These are phyloP conservation scores for Megaceryle torquata DNA, from an alignment of 2,113 vertebrate genomes.

Conservation along the genomic window DNA sequence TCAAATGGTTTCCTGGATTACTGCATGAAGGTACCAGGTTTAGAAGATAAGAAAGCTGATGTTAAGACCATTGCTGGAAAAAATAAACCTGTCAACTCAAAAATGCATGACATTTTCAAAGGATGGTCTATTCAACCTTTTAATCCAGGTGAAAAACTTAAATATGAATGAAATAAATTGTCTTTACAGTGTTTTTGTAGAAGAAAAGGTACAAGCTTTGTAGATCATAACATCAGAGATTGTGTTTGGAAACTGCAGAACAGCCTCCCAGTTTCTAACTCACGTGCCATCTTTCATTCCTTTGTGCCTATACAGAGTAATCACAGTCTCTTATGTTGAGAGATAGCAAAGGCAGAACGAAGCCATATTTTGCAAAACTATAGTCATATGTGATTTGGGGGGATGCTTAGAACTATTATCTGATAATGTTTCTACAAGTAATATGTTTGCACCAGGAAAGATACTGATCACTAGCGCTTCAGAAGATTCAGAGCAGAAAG, in stretches of 20 bases:
- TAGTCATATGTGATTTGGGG: neutral
- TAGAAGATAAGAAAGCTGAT: constrained; percentile 93
- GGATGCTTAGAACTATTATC: neutral
- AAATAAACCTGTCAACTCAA: constrained; percentile 88
- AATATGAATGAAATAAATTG: constrained; percentile 45
- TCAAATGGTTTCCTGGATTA: constrained; percentile 95
- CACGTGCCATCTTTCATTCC: neutral
- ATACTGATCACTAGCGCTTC: neutral
- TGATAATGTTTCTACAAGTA: constrained; percentile 26
- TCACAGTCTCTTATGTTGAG: neutral
- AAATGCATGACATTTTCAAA: constrained; percentile 89
- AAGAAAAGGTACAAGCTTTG: constrained; percentile 24
- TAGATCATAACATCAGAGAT: constrained; percentile 47
- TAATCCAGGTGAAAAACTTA: constrained; percentile 85
- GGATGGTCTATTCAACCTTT: constrained; percentile 94
- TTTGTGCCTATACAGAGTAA: neutral
- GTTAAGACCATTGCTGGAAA: constrained; percentile 91
- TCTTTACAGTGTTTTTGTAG: neutral
- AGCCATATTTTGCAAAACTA: neutral
- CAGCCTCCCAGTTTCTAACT: constrained; percentile 1
- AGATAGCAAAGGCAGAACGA: constrained; percentile 9
- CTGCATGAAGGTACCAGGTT: constrained; percentile 92
- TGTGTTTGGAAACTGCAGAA: constrained; percentile 35
- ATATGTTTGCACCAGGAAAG: neutral
- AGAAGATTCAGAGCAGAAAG: constrained; percentile 6